phyloP scores from a whole-genome alignment of 2,888 invertebrate species.

The Globia sparganii region DNA sequence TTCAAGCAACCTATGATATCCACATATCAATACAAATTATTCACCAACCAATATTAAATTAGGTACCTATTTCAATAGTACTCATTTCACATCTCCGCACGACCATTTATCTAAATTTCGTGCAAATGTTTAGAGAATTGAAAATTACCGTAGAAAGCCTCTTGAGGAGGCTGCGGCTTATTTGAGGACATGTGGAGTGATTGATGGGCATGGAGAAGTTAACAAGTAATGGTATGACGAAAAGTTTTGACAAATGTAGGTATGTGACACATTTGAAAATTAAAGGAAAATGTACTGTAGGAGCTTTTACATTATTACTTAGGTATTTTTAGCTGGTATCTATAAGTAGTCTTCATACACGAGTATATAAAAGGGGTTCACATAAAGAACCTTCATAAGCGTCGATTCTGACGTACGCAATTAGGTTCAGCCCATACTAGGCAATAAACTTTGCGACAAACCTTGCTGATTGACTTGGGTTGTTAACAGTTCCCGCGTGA shows the following conservation, averaged over 20 bases:
- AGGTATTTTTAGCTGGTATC: too few relatives aligned
- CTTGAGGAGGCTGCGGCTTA: constrained; percentile 37
- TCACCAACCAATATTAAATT: not conserved
- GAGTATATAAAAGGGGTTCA: too few relatives aligned
- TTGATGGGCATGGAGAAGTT: constrained; percentile 14
- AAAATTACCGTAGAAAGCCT: constrained; percentile 41
- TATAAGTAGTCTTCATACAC: too few relatives aligned
- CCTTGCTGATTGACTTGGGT: not conserved
- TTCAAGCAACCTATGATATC: not conserved
- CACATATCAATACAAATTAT: not conserved
- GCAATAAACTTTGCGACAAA: not conserved
- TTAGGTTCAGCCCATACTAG: too few relatives aligned
- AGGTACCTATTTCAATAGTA: not conserved
- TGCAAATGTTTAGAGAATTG: constrained; percentile 35
- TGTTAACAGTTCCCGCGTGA: not conserved
- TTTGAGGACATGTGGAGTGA: constrained; percentile 26
- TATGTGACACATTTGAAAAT: not conserved
- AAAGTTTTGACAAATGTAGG: constrained; percentile 8
- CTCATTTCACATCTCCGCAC: not conserved
- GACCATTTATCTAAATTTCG: constrained; percentile 27
- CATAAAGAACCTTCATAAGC: too few relatives aligned
- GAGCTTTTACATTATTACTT: too few relatives aligned
- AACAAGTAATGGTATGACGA: not conserved
- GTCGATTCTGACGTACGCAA: not conserved
- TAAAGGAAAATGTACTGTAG: not conserved